Evolutionary conservation across 2,113 vertebrate species (phyloP).

Genomic region (Planiliza haematocheilus): DNA sequence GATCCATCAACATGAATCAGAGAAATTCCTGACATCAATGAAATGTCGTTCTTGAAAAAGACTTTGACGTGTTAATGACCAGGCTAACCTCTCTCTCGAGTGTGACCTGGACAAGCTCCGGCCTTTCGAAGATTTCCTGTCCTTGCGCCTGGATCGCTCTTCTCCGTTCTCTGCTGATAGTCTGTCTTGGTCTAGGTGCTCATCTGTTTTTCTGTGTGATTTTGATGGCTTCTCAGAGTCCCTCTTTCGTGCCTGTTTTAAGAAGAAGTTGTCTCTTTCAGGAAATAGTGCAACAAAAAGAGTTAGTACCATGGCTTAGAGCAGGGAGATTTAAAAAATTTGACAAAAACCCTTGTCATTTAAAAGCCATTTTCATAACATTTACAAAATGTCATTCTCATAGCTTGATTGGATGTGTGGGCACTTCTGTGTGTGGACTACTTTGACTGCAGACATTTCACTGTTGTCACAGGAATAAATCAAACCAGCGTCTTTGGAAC

Average conservation of each 20-base stretch:
- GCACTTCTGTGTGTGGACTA: constrained; percentile 3
- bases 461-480: background rate
- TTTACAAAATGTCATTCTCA: constrained; percentile 39
- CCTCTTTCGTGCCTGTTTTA: constrained; percentile 99
- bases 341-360: constrained; percentile 83
- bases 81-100: constrained; percentile 90
- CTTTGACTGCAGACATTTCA: constrained; percentile 11
- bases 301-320: constrained; percentile 98
- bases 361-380: constrained; percentile 44
- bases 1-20: constrained; percentile 1
- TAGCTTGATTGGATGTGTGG: constrained; percentile 21
- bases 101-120: constrained; percentile 92
- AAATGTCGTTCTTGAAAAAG: background rate
- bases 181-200: constrained; percentile 90
- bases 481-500: constrained; percentile 16
- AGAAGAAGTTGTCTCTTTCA: constrained; percentile 99
- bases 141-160: constrained; percentile 93
- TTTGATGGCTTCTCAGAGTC: constrained; percentile 93
- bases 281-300: constrained; percentile 99
- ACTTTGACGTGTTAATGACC: background rate
- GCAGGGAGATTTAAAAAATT: constrained; percentile 82
- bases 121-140: constrained; percentile 89
- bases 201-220: constrained; percentile 90
- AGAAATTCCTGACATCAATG: background rate
- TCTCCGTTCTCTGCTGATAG: constrained; percentile 93